These are phyloP conservation scores for Equus przewalskii DNA, from an alignment of 2,113 vertebrate genomes.

Conservation along the genomic window DNA sequence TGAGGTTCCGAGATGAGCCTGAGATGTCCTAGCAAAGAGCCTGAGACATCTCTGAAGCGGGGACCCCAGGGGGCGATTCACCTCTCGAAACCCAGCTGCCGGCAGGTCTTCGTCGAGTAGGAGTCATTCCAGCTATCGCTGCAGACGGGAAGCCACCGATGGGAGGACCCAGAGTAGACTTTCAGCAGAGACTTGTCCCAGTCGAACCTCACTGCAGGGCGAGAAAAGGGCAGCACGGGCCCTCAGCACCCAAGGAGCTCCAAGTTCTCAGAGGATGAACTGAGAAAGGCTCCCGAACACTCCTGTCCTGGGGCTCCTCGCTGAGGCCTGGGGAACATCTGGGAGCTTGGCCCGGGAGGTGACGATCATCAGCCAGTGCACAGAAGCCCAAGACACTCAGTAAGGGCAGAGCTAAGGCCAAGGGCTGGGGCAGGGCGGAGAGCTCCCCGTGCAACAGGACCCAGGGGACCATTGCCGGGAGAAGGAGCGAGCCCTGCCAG, in stretches of 20 bases:
- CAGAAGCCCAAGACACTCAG: neutral
- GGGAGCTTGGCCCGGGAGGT: fast-evolving
- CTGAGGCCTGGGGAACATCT: neutral
- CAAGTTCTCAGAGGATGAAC: neutral
- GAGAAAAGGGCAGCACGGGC: neutral
- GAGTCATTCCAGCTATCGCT: slow-evolving; percentile 83
- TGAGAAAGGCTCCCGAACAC: neutral
- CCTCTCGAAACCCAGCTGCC: slow-evolving; percentile 89
- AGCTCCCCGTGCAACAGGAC: neutral
- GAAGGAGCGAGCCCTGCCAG: neutral
- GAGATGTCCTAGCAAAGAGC: neutral
- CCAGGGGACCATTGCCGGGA: neutral
- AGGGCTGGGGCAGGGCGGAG: neutral
- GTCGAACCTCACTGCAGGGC: slow-evolving; percentile 86
- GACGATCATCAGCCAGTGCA: neutral
- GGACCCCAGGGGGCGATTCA: slow-evolving; percentile 58
- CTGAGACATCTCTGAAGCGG: fast-evolving
- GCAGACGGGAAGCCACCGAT: slow-evolving; percentile 89
- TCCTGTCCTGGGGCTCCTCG: neutral
- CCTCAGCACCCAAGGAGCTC: slow-evolving; percentile 3
- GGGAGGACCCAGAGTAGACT: slow-evolving; percentile 85
- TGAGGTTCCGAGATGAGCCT: neutral
- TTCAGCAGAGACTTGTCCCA: slow-evolving; percentile 88
- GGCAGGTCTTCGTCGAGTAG: slow-evolving; percentile 88
- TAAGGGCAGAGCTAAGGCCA: neutral